A percentile compares a stretch with the other conserved stretches of the same genome.
Conservation (phyloP, 2,888 invertebrate genomes). For the Shargacucullia verbasci region DNA sequence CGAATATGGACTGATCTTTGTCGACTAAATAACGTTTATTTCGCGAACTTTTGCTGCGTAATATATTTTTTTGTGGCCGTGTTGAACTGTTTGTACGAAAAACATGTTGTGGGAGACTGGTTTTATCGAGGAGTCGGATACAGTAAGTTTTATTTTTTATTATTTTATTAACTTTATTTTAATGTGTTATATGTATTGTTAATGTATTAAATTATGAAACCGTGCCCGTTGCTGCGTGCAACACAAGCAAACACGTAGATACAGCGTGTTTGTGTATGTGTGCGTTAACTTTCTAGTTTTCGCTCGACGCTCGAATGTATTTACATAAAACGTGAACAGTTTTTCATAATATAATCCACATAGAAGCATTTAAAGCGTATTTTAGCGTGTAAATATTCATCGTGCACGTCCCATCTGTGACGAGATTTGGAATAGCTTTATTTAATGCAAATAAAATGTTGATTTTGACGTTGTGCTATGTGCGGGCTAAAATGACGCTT, state of each 20-base stretch:
- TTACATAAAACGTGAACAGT: conserved; percentile 88
- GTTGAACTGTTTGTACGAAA: conserved; percentile 74
- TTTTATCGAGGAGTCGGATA: conserved; percentile 83
- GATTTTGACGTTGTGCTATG: conserved; percentile 65
- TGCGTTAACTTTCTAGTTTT: conserved; percentile 88
- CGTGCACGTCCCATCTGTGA: conserved; percentile 72
- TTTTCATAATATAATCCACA: conserved; percentile 87
- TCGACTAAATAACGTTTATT: conserved; percentile 50
- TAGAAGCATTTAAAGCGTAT: conserved; percentile 79
- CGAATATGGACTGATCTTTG: conserved; percentile 74
- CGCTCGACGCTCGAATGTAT: conserved; percentile 83
- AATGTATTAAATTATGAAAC: conserved; percentile 79
- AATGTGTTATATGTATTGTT: conserved; percentile 59
- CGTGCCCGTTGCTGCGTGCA: conserved; percentile 70
- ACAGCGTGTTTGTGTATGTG: conserved; percentile 66
- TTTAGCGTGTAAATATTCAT: conserved; percentile 83
- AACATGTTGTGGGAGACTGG: conserved; percentile 86
- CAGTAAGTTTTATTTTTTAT: conserved; percentile 75
- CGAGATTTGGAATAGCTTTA: conserved; percentile 77
- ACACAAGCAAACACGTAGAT: conserved; percentile 51
- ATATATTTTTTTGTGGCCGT: conserved; percentile 69
- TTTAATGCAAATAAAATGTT: conserved; percentile 76
- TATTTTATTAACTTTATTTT: conserved; percentile 33
- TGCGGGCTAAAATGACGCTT: conserved; percentile 57
- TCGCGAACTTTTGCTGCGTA: conserved; percentile 30